Conservation (phyloP, 2,113 vertebrate genomes). For the Halichoeres trimaculatus region DNA sequence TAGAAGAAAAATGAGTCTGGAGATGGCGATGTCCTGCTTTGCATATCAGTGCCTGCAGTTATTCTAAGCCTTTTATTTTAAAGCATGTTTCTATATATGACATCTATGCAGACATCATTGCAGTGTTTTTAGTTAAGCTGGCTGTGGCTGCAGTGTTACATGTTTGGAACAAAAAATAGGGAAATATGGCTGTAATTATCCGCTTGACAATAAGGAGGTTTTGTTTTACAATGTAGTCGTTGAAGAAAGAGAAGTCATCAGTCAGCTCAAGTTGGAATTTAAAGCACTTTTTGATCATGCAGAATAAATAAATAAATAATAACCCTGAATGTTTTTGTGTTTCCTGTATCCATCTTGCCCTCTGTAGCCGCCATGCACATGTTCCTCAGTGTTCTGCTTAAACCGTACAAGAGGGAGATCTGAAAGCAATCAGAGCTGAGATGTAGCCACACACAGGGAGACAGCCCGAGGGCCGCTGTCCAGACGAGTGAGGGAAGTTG, state of each 20-base stretch:
- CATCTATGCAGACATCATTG: not conserved
- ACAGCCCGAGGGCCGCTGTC: conserved; percentile 57
- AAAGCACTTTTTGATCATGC: too few species aligned
- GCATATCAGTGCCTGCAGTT: conserved; percentile 30
- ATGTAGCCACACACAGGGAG: conserved; percentile 49
- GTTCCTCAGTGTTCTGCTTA: conserved; percentile 51
- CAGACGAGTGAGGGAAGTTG: conserved; percentile 49
- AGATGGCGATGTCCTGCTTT: conserved; percentile 30
- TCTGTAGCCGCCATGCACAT: conserved; percentile 54
- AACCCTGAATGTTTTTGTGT: too few species aligned
- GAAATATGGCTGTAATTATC: not conserved
- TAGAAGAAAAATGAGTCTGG: conserved; percentile 20
- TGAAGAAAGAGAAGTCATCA: too few species aligned
- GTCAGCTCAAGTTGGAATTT: too few species aligned
- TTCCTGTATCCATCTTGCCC: conserved; percentile 32
- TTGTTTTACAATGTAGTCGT: not conserved
- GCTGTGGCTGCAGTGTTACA: not conserved
- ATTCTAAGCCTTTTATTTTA: not conserved
- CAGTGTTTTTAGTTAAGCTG: too few species aligned
- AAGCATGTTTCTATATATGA: conserved; percentile 10
- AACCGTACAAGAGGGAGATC: conserved; percentile 66
- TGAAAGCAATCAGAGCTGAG: conserved; percentile 68
- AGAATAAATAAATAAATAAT: too few species aligned
- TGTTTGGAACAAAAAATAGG: not conserved
- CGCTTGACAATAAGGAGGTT: not conserved